Base-by-base conservation (phyloP, 2,888 invertebrate genomes). In the Macrosiphum euphorbiae region DNA sequence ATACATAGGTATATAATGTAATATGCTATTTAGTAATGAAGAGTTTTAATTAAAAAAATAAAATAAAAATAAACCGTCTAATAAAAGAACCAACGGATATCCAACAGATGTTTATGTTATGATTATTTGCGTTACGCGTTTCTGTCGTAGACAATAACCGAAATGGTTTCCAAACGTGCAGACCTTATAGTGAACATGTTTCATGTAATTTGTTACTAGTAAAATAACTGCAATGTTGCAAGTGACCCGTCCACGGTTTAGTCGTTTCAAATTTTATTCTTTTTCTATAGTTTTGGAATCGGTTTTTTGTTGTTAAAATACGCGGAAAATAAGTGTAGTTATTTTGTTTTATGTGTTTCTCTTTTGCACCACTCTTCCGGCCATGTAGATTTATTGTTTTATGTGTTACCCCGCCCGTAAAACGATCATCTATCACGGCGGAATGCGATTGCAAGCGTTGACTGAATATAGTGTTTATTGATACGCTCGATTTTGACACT, bases 331-430 rank as follows among this genome's bases (percentile, higher is more conserved):
- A 35, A 35, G 67, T 35, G 35, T 35, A 67, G n/a, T 35, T 67
- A 67, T 67, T 67, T 67, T 67, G 67, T 67, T 67, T 67, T 67
- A 85, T 85, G 85, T 85, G 1, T 85, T 44, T 35, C 85, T 85
- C 41, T 85, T 44, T 41, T 44, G 41, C 26, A 44, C 44, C 44
- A 85, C 20, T n/a, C 35, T 67, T 67, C 67, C 67, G n/a, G 35
- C 16, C 67, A 35, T 67, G 67, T 67, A 67, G 67, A 67, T 67
- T 67, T 67, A 67, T 67, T 67, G n/a, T 67, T 67, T 67, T 35
- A 67, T 35, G 16, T 67, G 16, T 67, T 35, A n/a, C 4, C 16
- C 67, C 35, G 7, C 16, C 67, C 16, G 7, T 67, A 7, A 35
- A 35, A 35, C 67, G 67, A 67, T 35, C 67, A 67, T 67, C 67